Base-by-base conservation (phyloP, 2,888 invertebrate genomes). In the Dendrolimus houi region DNA sequence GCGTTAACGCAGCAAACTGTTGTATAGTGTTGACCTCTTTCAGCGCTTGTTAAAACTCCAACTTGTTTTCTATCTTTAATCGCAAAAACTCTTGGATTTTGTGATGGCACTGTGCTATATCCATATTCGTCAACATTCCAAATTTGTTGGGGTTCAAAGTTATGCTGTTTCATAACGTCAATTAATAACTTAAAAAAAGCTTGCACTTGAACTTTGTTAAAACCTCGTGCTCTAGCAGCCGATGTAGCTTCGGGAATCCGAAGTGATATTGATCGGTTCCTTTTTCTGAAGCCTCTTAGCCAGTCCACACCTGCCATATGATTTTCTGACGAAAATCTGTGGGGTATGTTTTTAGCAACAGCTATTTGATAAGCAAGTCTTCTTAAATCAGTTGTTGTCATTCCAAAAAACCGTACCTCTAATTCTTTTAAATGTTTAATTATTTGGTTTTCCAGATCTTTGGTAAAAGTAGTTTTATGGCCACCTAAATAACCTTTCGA, bases 1-100 rank as follows among this genome's bases (percentile, higher is more conserved):
- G 56, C 56, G 9, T 55, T 55, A 10, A 14, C 29, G 56, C 58
- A 58, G 14, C 55, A 54, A 41, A 58, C 58, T 54, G 54, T 55
- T n/a, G 58, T 56, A 13, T 55, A 54, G 14, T 66, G 63, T 8
- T 62, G 59, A 2, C 71, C 72, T 60, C 71, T 60, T 60, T 70
- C 67, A 29, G 67, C 68, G 56, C 69, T 68, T 10, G 66, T 67
- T 6, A 69, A 59, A n/a, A 64, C 52, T 52, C 64, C 67, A 7
- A 71, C 68, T 57, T 71, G 70, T 59, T 69, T 67, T 13, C 66
- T 10, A 47, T 3, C 9, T 7, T 47, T 47, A 62, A 52, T 67
- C 68, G 66, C 67, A 62, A 72, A n/a, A 52, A 68, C 60, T 59
- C 64, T 66, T 10, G 64, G 60, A 17, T 17, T 17, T 53, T 68